These are phyloP conservation scores for Gila orcuttii DNA, from an alignment of 2,113 vertebrate species.

Conservation along the genomic window DNA sequence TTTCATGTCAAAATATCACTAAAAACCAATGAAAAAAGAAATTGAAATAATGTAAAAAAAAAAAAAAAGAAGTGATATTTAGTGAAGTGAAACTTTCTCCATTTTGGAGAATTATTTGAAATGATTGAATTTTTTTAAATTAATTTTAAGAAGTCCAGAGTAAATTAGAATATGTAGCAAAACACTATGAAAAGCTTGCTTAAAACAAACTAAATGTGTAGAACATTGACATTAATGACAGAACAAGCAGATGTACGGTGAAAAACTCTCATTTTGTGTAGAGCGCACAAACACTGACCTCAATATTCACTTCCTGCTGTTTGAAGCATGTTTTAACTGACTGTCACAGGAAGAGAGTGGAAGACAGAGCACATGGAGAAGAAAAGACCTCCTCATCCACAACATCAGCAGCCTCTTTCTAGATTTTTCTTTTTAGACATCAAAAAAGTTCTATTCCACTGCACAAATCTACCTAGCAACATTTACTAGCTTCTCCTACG, in stretches of 20 bases:
- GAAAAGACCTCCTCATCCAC: conserved; percentile 42
- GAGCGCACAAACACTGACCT: conserved; percentile 47
- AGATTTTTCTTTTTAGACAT: conserved; percentile 10
- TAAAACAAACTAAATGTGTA: conserved; percentile 34
- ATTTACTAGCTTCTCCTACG: conserved; percentile 46
- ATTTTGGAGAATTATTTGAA: not conserved
- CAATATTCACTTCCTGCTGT: conserved; percentile 51
- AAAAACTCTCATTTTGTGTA: not conserved
- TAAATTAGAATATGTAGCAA: conserved; percentile 24
- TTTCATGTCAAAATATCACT: not conserved
- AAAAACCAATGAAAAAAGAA: not conserved
- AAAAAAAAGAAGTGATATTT: not conserved
- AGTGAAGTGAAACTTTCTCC: not conserved
- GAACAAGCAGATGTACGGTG: not conserved
- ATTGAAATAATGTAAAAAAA: not conserved
- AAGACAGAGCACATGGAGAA: conserved; percentile 27
- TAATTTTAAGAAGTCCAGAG: not conserved
- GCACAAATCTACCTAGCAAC: conserved; percentile 47
- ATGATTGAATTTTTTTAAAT: not conserved
- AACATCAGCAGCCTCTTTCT: conserved; percentile 52
- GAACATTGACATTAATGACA: conserved; percentile 18
- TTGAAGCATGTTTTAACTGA: conserved; percentile 35
- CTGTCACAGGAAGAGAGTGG: conserved; percentile 30
- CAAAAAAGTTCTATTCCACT: conserved; percentile 34
- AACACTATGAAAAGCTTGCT: conserved; percentile 2